A percentile compares a stretch with the other conserved stretches of the same genome.
Conservation (phyloP, 2,888 invertebrate genomes). For the Pinctada fucata region DNA sequence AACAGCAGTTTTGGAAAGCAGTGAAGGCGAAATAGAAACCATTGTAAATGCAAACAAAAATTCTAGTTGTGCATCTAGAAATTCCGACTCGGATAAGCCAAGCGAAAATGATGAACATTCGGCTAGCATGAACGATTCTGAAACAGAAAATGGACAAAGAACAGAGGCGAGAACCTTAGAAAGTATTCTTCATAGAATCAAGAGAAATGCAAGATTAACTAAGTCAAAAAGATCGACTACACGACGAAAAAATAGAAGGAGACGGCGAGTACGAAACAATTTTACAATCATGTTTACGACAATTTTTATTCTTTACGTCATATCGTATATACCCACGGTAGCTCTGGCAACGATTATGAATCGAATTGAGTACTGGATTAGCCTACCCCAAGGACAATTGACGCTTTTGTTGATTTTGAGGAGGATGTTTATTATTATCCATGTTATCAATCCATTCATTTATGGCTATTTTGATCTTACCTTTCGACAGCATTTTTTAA, state of each 20-base stretch:
- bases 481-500: slow-evolving; percentile 11
- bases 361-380: slow-evolving; percentile 20
- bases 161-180: background rate
- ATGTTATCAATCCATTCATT: slow-evolving; percentile 35
- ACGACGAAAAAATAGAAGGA: background rate
- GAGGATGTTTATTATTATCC: slow-evolving; percentile 29
- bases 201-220: background rate
- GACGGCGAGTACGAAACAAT: slow-evolving; percentile 11
- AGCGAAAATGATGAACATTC: no score
- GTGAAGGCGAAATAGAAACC: background rate
- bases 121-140: background rate
- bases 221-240: background rate
- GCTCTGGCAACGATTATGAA: slow-evolving; percentile 20
- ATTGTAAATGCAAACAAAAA: background rate
- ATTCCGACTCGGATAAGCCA: no score
- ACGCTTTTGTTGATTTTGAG: slow-evolving; percentile 17
- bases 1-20: background rate
- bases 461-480: slow-evolving; percentile 33
- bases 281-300: slow-evolving; percentile 28
- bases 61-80: no score
- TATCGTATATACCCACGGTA: slow-evolving; percentile 27
- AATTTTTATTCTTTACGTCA: slow-evolving; percentile 21
- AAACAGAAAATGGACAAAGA: background rate
- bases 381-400: background rate
- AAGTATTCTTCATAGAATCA: background rate